Conservation (phyloP, 2,113 vertebrate genomes). For the Podarcis raffonei region DNA sequence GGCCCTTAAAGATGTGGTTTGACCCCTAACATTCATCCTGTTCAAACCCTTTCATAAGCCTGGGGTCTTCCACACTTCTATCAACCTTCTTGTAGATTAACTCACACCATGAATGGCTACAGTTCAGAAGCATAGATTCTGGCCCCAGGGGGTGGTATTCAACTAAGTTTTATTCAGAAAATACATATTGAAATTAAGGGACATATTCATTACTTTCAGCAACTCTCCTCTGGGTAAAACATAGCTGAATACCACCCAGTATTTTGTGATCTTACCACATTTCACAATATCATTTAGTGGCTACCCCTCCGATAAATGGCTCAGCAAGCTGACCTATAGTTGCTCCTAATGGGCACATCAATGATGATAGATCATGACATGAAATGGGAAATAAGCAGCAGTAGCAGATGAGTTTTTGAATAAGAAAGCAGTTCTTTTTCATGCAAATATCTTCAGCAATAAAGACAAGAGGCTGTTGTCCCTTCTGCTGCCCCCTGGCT, state of each 20-base stretch:
- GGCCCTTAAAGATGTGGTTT: too few relatives aligned
- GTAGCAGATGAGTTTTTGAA: constrained; percentile 33
- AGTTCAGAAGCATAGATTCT: background rate
- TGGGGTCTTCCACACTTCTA: background rate
- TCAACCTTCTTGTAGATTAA: background rate
- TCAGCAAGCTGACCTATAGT: background rate
- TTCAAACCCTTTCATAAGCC: background rate
- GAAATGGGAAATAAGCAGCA: background rate
- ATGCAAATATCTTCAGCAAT: background rate
- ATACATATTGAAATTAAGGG: background rate
- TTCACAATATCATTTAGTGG: background rate
- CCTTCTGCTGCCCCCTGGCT: background rate
- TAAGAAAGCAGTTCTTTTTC: background rate
- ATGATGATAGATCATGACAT: background rate
- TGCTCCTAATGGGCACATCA: accelerated
- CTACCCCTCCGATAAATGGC: background rate
- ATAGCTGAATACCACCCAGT: too few relatives aligned
- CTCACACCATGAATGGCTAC: background rate
- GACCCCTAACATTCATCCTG: background rate
- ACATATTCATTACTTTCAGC: too few relatives aligned
- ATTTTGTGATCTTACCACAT: background rate
- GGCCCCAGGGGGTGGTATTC: background rate
- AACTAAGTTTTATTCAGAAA: too few relatives aligned
- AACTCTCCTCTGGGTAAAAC: too few relatives aligned
- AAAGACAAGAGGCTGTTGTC: constrained; percentile 9